These are phyloP conservation scores for Ryuthela nishihirai DNA, from an alignment of 2,888 invertebrate species.

Conservation along the genomic window DNA sequence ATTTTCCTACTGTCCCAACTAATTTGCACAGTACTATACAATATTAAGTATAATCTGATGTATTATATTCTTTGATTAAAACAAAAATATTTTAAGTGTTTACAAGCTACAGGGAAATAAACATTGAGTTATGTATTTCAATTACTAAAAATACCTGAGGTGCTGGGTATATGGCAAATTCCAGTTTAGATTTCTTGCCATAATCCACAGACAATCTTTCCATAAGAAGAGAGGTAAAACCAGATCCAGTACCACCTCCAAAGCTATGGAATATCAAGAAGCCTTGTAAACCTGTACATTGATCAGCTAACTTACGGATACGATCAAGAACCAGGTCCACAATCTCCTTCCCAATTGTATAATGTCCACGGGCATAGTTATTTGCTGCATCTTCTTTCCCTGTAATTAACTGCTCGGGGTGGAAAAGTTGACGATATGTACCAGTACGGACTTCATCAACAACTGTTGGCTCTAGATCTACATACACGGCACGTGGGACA, in stretches of 20 bases:
- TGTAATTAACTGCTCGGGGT: slow-evolving; percentile 51
- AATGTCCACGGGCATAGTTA: slow-evolving; percentile 60
- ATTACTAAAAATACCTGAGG: slow-evolving; percentile 36
- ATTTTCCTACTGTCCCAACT: too few relatives aligned
- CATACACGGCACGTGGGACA: slow-evolving; percentile 81
- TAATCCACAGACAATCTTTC: slow-evolving; percentile 51
- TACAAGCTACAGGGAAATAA: too few relatives aligned
- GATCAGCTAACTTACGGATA: slow-evolving; percentile 47
- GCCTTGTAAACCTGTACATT: slow-evolving; percentile 49
- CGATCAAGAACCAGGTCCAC: slow-evolving; percentile 64
- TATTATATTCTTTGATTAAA: too few relatives aligned
- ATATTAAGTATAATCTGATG: too few relatives aligned
- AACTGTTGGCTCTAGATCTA: slow-evolving; percentile 84
- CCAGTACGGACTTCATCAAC: slow-evolving; percentile 57
- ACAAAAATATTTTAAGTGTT: too few relatives aligned
- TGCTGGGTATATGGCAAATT: slow-evolving; percentile 47
- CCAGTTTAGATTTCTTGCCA: slow-evolving; percentile 51
- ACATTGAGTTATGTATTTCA: too few relatives aligned
- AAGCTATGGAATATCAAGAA: slow-evolving; percentile 49
- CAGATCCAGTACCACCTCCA: slow-evolving; percentile 49
- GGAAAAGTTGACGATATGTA: slow-evolving; percentile 51
- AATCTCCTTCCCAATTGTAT: slow-evolving; percentile 63
- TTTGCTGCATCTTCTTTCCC: slow-evolving; percentile 54
- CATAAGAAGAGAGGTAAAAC: slow-evolving; percentile 49
- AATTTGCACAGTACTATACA: too few relatives aligned